Base-by-base conservation (phyloP, 2,888 invertebrate species). In the Orthosia gracilis region DNA sequence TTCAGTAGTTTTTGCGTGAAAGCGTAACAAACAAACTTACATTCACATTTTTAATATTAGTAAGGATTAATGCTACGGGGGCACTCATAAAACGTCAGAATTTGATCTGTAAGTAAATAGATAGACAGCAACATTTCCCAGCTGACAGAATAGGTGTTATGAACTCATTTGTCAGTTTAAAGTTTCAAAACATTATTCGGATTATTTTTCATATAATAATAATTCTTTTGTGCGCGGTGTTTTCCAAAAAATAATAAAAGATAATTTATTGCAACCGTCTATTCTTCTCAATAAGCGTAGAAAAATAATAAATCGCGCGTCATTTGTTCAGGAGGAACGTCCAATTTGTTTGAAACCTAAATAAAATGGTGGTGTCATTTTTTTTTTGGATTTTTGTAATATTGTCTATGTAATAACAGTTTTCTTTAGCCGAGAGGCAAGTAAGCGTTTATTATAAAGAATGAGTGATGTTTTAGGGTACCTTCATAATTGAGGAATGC, bases 321-420 rank as follows among this genome's bases (percentile, higher is more conserved):
- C 73, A 74, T 84, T 83, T 84, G 69, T 69, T 69, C 13, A 21
- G 40, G 18, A 57, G 31, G 57, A 68, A 52, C 52, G 61, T 21
- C 61, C 77, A 73, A 84, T 80, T 84, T 84, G 71, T 54, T 71
- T 59, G 64, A 68, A 80, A 66, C 55, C 57, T 49, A 72, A 77
- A 73, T 72, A 77, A 80, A 84, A 77, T 80, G 40, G 58, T 55
- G 4, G 45, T n/a, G 55, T 18, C 59, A 50, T 84, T n/a, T n/a
- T n/a, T n/a, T n/a, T n/a, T n/a, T n/a, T n/a, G n/a, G n/a, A n/a
- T n/a, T n/a, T n/a, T n/a, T n/a, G n/a, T n/a, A n/a, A n/a, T n/a
- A n/a, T n/a, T 68, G 26, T 68, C 50, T 47, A 4, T 61, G 54
- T 61, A 69, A 68, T 26, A 45, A 59, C n/a, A 4, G 18, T 62